Base-by-base conservation (phyloP, 2,888 invertebrate genomes). In the Scaptomyza polygonia region DNA sequence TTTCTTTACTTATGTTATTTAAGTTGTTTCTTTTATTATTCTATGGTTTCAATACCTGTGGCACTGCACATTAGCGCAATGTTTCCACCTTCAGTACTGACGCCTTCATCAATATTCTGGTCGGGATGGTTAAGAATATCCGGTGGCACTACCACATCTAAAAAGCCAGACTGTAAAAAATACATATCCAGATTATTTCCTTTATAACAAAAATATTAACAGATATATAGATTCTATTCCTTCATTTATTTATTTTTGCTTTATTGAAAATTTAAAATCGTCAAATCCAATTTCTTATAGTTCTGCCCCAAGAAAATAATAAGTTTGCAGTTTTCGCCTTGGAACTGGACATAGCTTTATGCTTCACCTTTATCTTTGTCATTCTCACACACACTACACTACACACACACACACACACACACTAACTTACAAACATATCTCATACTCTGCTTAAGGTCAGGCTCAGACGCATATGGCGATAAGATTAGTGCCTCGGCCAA, bases 91-190 rank as follows among this genome's bases (percentile, higher is more conserved):
- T 97, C 97, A 53, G 95, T 93, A 7, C 96, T 95, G 39, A 96
- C 95, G 77, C 96, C 95, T 77, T 95, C 95, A 61, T 96, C 95
- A 7, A 89, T 81, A 48, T 88, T 88, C 64, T 89, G 81, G 11
- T 91, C 92, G 3, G 90, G 90, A 39, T 90, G 89, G 91, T 96
- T 95, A 77, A 96, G 93, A 79, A 97, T 97, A 91, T 97, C 97
- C 53, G 97, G 97, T 11, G 97, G 96, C 85, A 97, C 96, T 67
- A 96, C 96, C 73, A 97, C 97, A 90, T 96, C 95, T 88, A 97
- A 93, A 89, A 95, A 94, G 68, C 97, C 97, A 93, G 96, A 96
- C 97, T 97, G 92, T n/a, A 47, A 64, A 29, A 29, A 9, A 29
- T 29, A 29, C 29, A 29, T 29, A 21, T 2, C 5, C 5, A 25